Evolutionary conservation across 2,888 invertebrate species (phyloP).

Genomic region (Brassicogethes aeneus): DNA sequence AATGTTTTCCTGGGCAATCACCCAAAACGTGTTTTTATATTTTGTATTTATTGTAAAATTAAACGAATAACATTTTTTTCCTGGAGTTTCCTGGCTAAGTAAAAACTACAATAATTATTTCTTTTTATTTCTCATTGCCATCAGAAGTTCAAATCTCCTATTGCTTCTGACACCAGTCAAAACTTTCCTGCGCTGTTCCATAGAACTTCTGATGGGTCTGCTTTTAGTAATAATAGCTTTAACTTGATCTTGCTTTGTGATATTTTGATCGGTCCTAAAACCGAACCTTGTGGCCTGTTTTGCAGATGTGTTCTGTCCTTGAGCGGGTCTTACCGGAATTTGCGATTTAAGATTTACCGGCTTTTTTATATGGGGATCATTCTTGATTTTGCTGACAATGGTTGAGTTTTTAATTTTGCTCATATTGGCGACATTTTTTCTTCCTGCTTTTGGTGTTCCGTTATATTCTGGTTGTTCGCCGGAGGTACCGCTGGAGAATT

Average conservation of each 20-base stretch:
- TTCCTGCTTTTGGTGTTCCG: not conserved
- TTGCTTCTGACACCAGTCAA: conserved; percentile 63
- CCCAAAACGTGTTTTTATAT: too few relatives aligned
- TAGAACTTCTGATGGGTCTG: conserved; percentile 15
- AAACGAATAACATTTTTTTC: too few relatives aligned
- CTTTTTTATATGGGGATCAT: too few relatives aligned
- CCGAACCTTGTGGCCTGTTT: conserved; percentile 18
- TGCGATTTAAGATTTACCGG: too few relatives aligned
- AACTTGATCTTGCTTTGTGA: conserved; percentile 19
- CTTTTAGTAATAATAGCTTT: conserved; percentile 24
- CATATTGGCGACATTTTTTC: not conserved
- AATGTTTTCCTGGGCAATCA: too few relatives aligned
- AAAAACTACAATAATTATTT: conserved; percentile 3
- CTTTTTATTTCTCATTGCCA: conserved; percentile 44
- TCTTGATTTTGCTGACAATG: not conserved
- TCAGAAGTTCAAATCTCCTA: conserved; percentile 62
- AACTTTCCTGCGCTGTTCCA: conserved; percentile 32
- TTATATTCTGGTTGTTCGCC: not conserved
- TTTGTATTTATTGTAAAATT: too few relatives aligned
- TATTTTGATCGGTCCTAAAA: conserved; percentile 16
- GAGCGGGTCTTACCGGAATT: conserved; percentile 6
- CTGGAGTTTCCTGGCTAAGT: too few relatives aligned
- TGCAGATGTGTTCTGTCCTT: conserved; percentile 4
- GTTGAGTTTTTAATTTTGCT: not conserved
- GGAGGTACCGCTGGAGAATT: conserved; percentile 5